Base-by-base conservation (phyloP, 2,113 vertebrate genomes). In the Tenrec ecaudatus region DNA sequence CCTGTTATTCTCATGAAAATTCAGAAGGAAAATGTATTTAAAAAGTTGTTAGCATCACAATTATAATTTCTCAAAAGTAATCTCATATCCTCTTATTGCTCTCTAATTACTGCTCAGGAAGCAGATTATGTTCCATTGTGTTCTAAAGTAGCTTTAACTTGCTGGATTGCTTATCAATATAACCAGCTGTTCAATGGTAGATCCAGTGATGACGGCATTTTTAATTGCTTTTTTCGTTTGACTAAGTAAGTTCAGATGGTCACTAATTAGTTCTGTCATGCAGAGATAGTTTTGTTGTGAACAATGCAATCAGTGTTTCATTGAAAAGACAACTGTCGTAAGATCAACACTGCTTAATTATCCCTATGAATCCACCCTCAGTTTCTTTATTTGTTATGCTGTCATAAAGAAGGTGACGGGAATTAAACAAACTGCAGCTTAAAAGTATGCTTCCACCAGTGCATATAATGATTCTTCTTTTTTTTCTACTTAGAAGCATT, bases 261-360 rank as follows among this genome's bases (percentile, higher is more conserved):
- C 98, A 98, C 98, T 99, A 99, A 99, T 99, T 98, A 98, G 98
- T 98, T 98, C 98, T 98, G 98, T 99, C 98, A 98, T 98, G 98
- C 97, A 97, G 97, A 97, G 96, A 97, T 98, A 97, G 97, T 98
- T 98, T 97, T 98, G 97, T 98, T 98, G 97, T 97, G 98, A 98
- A 98, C 98, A 98, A 98, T 98, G 98, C 96, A 98, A 98, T 98
- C 98, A 98, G 97, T 95, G 96, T 98, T 97, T 98, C 97, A 97
- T 98, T 98, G 97, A 98, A 98, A 97, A 98, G 95, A 97, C 94
- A 97, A 98, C 97, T 98, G 98, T 97, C 96, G 81, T 43, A 93
- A 98, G 93, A 98, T 97, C 97, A 98, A 95, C 97, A 91, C 86
- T 97, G 97, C 94, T 97, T 98, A 98, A 98, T 98, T 98, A 98